Conservation (phyloP, 2,113 vertebrate genomes). For the Macaca nemestrina region DNA sequence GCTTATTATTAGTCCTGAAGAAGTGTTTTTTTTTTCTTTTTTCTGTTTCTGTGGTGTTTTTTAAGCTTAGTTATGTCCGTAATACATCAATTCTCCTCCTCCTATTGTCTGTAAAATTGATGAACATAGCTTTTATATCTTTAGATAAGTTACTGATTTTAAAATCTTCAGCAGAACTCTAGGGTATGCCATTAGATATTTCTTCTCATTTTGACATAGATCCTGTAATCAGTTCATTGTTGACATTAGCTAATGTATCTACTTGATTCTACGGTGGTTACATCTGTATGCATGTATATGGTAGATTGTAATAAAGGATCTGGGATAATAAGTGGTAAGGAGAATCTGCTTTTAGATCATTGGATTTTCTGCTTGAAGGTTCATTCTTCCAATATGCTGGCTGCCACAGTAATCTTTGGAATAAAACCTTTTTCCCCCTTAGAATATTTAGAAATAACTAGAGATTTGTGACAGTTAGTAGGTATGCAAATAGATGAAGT, state of each 20-base stretch:
- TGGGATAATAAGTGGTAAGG: background rate
- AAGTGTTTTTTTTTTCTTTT: background rate
- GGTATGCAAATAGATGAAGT: background rate
- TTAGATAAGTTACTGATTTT: slow-evolving; percentile 28
- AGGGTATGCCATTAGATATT: background rate
- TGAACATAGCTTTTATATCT: background rate
- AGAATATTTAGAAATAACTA: slow-evolving; percentile 23
- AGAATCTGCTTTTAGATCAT: slow-evolving; percentile 25
- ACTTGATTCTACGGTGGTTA: background rate
- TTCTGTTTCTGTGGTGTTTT: background rate
- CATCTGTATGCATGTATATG: background rate
- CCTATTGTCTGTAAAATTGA: background rate
- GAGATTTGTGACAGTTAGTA: background rate
- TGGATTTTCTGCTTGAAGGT: slow-evolving; percentile 32
- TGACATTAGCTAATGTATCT: background rate
- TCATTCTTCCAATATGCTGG: background rate
- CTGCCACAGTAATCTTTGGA: background rate
- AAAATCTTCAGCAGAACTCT: background rate
- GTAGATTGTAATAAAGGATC: background rate
- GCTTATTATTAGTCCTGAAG: background rate
- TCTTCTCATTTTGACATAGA: background rate
- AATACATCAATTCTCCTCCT: background rate
- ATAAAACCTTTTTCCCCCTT: background rate
- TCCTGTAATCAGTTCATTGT: slow-evolving; percentile 39
- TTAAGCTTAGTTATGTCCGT: background rate